A percentile compares a stretch with the other conserved stretches of the same genome.
phyloP scores from a whole-genome alignment of 2,797 vertebrate genomes.

The Triplophysa bombifrons region DNA sequence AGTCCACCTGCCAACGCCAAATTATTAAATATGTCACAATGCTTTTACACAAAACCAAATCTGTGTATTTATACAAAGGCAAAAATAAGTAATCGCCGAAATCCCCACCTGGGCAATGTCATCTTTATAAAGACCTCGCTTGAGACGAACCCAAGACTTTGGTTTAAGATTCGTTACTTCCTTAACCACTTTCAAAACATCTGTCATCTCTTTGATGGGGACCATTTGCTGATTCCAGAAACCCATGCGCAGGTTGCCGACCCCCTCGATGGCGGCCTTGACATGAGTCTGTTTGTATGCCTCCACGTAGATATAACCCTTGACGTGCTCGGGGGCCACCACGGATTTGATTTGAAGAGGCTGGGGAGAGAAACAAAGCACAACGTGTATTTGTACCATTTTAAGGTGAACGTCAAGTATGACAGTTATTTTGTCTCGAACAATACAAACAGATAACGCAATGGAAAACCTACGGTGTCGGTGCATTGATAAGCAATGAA shows the following conservation, averaged over 20 bases:
- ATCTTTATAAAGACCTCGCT: conserved; percentile 94
- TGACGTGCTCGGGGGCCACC: conserved; percentile 93
- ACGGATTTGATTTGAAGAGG: conserved; percentile 95
- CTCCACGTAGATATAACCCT: conserved; percentile 95
- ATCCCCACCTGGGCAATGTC: conserved; percentile 92
- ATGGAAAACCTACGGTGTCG: conserved; percentile 81
- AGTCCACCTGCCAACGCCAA: conserved; percentile 84
- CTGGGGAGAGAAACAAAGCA: conserved; percentile 64
- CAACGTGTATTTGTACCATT: neutral
- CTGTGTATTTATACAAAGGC: neutral
- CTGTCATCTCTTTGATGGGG: conserved; percentile 98
- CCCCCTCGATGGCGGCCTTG: conserved; percentile 93
- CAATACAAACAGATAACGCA: neutral
- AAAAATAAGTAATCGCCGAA: neutral
- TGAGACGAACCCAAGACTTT: conserved; percentile 96
- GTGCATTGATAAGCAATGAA: conserved; percentile 99
- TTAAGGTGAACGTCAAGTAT: neutral
- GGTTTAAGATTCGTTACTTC: conserved; percentile 97
- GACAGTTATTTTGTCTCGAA: neutral
- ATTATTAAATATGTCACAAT: neutral
- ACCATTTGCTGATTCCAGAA: conserved; percentile 99
- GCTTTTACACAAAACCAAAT: neutral
- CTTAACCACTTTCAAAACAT: conserved; percentile 96
- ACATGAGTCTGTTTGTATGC: conserved; percentile 97
- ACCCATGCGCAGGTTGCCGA: conserved; percentile 94